Evolutionary conservation across 2,888 invertebrate species (phyloP), one percentile per base, ranked within the genome.

Genomic region (Orthosia gracilis): DNA sequence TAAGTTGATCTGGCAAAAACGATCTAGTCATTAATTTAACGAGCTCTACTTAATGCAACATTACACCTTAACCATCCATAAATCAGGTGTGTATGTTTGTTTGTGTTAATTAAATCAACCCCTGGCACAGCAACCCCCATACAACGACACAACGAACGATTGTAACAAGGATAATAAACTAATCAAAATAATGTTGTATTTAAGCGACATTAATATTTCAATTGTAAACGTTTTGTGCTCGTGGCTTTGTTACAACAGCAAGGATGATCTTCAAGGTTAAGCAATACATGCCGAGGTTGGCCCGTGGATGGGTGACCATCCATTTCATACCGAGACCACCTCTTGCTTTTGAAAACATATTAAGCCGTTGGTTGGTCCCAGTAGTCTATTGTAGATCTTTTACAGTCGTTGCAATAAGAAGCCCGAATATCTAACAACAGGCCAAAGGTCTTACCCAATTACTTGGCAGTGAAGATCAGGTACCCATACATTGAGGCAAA

Each of bases 81-180:
- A 80, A 76, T 79, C 71, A 76, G 54, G 9, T 49, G 69, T 80
- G 76, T 70, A 9, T 67, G 70, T 69, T 52, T 52, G 50, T 65
- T 65, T 69, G 47, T 71, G 66, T 64, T 76, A 72, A 77, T 81
- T 76, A 76, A 79, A 76, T 74, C 76, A 58, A 68, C 62, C 77
- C 77, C 79, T 63, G 13, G 73, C 52, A 21, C 64, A n/a, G 54
- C 13, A n/a, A n/a, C 71, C 76, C 76, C 78, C 0, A 70, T 40
- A 62, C 31, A 58, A 15, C 21, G 26, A 13, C 66, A 12, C 13
- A 50, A 13, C 13, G 1, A 57, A 65, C 67, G 76, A 76, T 76
- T 57, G 49, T 64, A 76, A 23, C 52, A 67, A 61, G 50, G 47
- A 65, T 71, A 62, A 72, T 52, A 50, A 67, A 17, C 13, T 77